A percentile compares a stretch with the other conserved stretches of the same genome.
These are phyloP conservation scores for Tanytarsus gracilentus DNA, from an alignment of 2,888 invertebrate species.

Conservation along the genomic window DNA sequence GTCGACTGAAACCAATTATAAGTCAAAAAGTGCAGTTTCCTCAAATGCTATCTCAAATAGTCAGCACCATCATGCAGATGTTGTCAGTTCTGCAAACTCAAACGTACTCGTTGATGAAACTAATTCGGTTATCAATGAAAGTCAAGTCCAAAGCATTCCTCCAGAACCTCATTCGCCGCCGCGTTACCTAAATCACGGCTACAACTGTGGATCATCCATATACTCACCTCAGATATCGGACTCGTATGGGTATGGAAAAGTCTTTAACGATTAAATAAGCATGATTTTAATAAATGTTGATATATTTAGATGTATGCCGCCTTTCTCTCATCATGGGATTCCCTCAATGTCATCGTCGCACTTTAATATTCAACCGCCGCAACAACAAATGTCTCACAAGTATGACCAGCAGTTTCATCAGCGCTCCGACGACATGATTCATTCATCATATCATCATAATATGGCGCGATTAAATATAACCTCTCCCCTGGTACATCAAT, in stretches of 20 bases:
- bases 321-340: constrained; percentile 34
- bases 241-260: too few relatives aligned
- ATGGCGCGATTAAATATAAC: constrained; percentile 34
- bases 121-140: too few relatives aligned
- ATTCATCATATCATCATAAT: constrained; percentile 42
- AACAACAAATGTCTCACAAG: constrained; percentile 19
- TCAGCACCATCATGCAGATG: constrained; percentile 30
- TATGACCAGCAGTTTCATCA: constrained; percentile 35
- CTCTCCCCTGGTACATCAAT: constrained; percentile 19
- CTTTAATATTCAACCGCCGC: constrained; percentile 22
- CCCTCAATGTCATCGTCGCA: constrained; percentile 41
- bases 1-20: constrained; percentile 35
- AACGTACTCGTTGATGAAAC: too few relatives aligned
- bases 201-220: too few relatives aligned
- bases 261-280: too few relatives aligned
- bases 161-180: too few relatives aligned
- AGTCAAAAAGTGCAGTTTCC: constrained; percentile 16
- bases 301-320: constrained; percentile 2
- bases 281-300: too few relatives aligned
- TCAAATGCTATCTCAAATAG: constrained; percentile 8
- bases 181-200: too few relatives aligned
- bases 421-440: constrained; percentile 36
- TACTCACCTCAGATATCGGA: too few relatives aligned
- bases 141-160: too few relatives aligned
- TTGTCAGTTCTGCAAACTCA: background rate